A percentile compares a stretch with the other conserved stretches of the same genome.
Evolutionary conservation across 2,888 invertebrate species (phyloP).

Genomic region (Pocota personata): DNA sequence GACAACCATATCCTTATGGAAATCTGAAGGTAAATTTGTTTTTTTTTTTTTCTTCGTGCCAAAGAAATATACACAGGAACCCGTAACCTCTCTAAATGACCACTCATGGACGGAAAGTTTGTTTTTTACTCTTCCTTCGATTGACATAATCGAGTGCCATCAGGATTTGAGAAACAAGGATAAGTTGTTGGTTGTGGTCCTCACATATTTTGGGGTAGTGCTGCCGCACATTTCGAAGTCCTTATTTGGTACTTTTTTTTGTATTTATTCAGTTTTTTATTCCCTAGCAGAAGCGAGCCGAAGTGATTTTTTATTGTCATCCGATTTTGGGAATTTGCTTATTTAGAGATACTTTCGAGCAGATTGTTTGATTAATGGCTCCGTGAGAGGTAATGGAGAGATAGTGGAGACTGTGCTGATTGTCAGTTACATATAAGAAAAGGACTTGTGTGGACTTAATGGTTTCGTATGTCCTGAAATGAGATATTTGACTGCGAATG

Average conservation of each 20-base stretch:
- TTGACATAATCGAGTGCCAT: conserved; percentile 73
- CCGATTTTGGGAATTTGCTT: conserved; percentile 72
- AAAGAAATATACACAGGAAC: background rate
- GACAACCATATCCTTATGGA: conserved; percentile 68
- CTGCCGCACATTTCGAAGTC: conserved; percentile 63
- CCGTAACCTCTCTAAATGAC: conserved; percentile 59
- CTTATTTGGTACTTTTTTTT: conserved; percentile 29
- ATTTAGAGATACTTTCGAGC: conserved; percentile 72
- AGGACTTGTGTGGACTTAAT: conserved; percentile 66
- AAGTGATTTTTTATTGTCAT: conserved; percentile 74
- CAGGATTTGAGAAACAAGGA: conserved; percentile 66
- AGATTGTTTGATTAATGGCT: conserved; percentile 74
- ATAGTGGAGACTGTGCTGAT: conserved; percentile 54
- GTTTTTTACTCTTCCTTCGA: conserved; percentile 73
- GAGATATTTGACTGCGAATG: conserved; percentile 67
- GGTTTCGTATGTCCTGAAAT: conserved; percentile 63
- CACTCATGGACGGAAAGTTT: conserved; percentile 67
- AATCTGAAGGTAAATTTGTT: conserved; percentile 68
- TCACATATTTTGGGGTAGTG: conserved; percentile 38
- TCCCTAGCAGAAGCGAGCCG: conserved; percentile 45
- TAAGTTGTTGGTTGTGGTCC: conserved; percentile 32
- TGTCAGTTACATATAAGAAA: conserved; percentile 44
- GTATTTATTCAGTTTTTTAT: conserved; percentile 67
- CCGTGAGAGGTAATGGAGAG: conserved; percentile 46
- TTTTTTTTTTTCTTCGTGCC: conserved; percentile 2